Conservation (phyloP, 1,140 invertebrate genomes). For the Euura saliciscinereae region DNA sequence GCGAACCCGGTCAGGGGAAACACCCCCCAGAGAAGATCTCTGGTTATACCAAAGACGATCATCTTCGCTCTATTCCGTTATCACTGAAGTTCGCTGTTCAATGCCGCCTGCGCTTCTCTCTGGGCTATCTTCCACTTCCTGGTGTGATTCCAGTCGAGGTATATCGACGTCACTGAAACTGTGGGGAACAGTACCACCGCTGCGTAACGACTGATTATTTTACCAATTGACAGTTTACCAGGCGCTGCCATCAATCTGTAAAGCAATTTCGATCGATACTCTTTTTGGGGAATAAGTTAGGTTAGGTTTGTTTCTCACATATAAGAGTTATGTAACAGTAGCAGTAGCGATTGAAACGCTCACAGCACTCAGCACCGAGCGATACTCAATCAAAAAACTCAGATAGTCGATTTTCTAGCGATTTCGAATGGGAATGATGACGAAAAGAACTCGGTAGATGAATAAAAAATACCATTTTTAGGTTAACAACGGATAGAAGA, state of each 20-base stretch:
- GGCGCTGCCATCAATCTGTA: slow-evolving; percentile 46
- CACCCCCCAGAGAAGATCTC: slow-evolving; percentile 39
- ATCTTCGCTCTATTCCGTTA: not conserved
- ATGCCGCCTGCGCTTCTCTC: slow-evolving; percentile 22
- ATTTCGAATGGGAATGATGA: too few relatives aligned
- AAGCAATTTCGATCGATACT: slow-evolving; percentile 6
- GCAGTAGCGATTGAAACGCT: too few relatives aligned
- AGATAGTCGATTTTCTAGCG: too few relatives aligned
- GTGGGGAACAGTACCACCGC: slow-evolving; percentile 70
- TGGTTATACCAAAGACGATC: not conserved
- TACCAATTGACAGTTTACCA: slow-evolving; percentile 9
- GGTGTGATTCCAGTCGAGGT: slow-evolving; percentile 72
- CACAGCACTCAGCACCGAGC: too few relatives aligned
- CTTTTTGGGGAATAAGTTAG: not conserved
- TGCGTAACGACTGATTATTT: slow-evolving; percentile 61
- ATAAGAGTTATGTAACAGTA: not conserved
- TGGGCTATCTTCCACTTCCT: slow-evolving; percentile 67
- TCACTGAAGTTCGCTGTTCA: not conserved
- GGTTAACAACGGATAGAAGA: too few relatives aligned
- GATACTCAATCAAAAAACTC: too few relatives aligned
- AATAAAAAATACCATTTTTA: too few relatives aligned
- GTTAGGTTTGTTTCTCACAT: not conserved
- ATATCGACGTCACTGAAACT: slow-evolving; percentile 63
- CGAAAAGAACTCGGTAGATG: too few relatives aligned
- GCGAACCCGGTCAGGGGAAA: slow-evolving; percentile 63